Evolutionary conservation across 2,888 invertebrate genomes (phyloP).

Genomic region (Odontomyia ornata): DNA sequence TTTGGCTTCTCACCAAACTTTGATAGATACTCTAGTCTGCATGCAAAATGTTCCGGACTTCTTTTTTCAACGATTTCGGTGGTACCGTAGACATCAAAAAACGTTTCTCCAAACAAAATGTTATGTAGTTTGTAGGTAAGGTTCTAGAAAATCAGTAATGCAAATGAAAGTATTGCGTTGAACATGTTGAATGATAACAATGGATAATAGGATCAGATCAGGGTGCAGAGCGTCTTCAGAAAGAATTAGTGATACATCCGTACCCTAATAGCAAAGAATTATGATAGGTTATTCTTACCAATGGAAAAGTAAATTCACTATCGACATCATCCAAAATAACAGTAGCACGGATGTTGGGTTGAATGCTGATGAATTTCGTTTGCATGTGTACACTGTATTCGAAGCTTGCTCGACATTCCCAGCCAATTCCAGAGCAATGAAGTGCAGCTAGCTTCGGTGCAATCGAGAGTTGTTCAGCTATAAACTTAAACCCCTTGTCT

Average conservation of each 20-base stretch:
- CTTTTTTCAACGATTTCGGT: conserved; percentile 89
- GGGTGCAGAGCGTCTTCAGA: too few relatives aligned
- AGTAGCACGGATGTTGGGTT: conserved; percentile 74
- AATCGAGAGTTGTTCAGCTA: conserved; percentile 95
- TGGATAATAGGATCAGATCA: too few relatives aligned
- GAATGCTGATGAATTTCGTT: conserved; percentile 90
- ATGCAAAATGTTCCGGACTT: conserved; percentile 88
- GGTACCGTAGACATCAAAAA: conserved; percentile 98
- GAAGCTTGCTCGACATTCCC: conserved; percentile 96
- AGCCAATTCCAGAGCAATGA: conserved; percentile 85
- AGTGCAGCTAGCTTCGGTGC: conserved; percentile 96
- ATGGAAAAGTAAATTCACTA: conserved; percentile 93
- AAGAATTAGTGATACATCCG: too few relatives aligned
- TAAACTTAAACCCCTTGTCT: conserved; percentile 91
- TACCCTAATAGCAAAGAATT: too few relatives aligned
- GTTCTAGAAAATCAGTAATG: conserved; percentile 40
- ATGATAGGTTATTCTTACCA: conserved; percentile 67
- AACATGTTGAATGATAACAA: too few relatives aligned
- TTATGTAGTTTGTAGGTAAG: conserved; percentile 95
- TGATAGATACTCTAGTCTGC: conserved; percentile 69
- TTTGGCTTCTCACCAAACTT: conserved; percentile 51
- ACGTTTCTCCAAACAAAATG: conserved; percentile 95
- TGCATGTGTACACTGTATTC: conserved; percentile 96
- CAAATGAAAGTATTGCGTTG: too few relatives aligned
- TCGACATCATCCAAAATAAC: conserved; percentile 71